Base-by-base conservation (phyloP, 2,113 vertebrate species). In the Psittacula cyanocephala region DNA sequence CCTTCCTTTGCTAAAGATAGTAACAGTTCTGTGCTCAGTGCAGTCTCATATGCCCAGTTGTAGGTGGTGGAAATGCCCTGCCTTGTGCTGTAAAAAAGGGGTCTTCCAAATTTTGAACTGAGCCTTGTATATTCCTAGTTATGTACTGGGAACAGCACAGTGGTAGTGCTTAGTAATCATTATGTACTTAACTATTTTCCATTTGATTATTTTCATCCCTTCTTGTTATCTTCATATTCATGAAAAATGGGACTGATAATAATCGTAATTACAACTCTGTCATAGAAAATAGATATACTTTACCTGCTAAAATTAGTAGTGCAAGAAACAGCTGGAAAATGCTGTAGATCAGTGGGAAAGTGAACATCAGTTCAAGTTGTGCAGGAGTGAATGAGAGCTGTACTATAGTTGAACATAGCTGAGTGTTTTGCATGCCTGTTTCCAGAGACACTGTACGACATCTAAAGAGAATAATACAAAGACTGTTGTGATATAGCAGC, bases 321-420 rank as follows among this genome's bases (percentile, higher is more conserved):
- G 98, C 98, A 39, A 98, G 96, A 5, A 47, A 9, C 3, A 99
- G 53, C 97, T 99, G 99, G 97, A 99, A 99, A 95, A 99, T 98
- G 91, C 98, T 99, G 97, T 99, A 99, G 98, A 99, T 98, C 83
- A 99, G 98, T 0, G 99, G 99, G 96, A 99, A 99, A 16, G 98
- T 98, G 88, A 99, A 99, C 97, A 99, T 98, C 50, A 98, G 7
- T 41, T 98, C 98, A 70, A 99, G 97, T 10, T 99, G 98, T 9
- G 98, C 98, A 4, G 96, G 79, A 20, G 17, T 96, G 96, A 99
- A 99, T 67, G 99, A 99, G 50, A 99, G 98, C 92, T 99, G 99
- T 44, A 99, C 97, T 17, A 99, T 98, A 13, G 99, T 99, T 79
- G 99, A 98, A 97, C 99, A 99, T 9, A 99, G 96, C 97, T 99